Evolutionary conservation across 2,113 vertebrate genomes (phyloP), one percentile per base, ranked within the genome.

Genomic region (Bombycilla garrulus): DNA sequence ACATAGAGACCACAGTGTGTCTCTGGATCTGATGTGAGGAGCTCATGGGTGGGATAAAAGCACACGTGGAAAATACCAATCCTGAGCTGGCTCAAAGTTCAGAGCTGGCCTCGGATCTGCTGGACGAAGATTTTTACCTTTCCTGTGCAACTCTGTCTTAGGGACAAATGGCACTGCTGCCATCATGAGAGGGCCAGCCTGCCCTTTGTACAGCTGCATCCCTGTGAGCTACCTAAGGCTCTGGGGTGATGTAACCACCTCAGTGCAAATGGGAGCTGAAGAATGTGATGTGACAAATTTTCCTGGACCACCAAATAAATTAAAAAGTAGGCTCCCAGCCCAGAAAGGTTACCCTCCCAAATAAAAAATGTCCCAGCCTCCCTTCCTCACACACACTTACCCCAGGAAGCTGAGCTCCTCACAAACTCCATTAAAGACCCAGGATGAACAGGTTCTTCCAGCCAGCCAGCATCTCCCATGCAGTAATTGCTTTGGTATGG

Each of bases 391-490:
- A 79, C 65, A 95, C 91, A 81, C 73, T 51, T 69, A 89, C 86
- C 89, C 87, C 86, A 88, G 74, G 78, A 95, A 90, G 62, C 62
- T 85, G 62, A 88, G 64, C 38, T 94, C 33, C 66, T 96, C 81
- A 48, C 73, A 90, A 86, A 53, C 84, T 85, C 78, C 89, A 69
- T 87, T 79, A 89, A 65, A 74, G 86, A 79, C 66, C 31, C 87
- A 80, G 78, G 92, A 85, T 66, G 87, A 92, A 61, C 93, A 94
- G 94, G 89, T 95, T 94, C 95, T 92, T 94, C 94, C 94, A 95
- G 87, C 62, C 81, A 95, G 53, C 54, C 6, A 0, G 66, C 89
- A 96, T 94, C 91, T 94, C 84, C 84, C 58, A 28, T 80, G 9
- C 35, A 69, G 86, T 95, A 90, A 96, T 94, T 89, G 62, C 94